Percentiles rank a stretch among this genome's conserved stretches.
These are phyloP conservation scores for Leuciscus idus DNA, from an alignment of 2,113 vertebrate species.

Conservation along the genomic window DNA sequence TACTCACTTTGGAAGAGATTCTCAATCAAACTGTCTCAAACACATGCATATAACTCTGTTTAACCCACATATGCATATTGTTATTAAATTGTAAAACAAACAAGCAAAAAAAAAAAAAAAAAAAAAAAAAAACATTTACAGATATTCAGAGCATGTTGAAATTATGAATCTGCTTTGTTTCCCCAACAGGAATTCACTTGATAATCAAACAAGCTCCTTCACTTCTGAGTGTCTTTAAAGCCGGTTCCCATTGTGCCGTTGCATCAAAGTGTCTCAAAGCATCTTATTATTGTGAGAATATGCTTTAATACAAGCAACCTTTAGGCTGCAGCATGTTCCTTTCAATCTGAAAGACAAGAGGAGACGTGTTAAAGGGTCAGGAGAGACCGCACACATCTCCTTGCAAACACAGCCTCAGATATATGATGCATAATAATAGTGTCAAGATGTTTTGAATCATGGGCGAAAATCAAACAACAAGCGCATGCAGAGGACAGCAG, in stretches of 20 bases:
- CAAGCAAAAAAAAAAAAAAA: background rate
- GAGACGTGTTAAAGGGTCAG: background rate
- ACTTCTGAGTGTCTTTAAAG: background rate
- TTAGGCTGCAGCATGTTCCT: background rate
- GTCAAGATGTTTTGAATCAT: background rate
- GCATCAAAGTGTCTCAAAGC: background rate
- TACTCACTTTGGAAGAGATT: background rate
- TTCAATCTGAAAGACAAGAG: constrained; percentile 22
- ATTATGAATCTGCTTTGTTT: background rate
- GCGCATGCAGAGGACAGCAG: background rate
- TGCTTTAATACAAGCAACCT: background rate
- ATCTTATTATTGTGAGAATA: background rate
- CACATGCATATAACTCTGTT: background rate
- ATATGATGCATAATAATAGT: background rate
- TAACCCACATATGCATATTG: background rate
- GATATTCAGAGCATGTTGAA: background rate
- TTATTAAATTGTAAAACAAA: background rate
- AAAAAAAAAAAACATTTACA: background rate
- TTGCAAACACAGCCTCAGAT: background rate
- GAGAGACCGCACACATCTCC: background rate
- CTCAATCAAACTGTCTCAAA: background rate
- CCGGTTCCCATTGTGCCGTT: background rate
- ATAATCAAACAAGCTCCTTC: background rate
- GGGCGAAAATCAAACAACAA: background rate
- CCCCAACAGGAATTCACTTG: background rate